Base-by-base conservation (phyloP, 2,797 vertebrate genomes). In the Pseudopleuronectes americanus region DNA sequence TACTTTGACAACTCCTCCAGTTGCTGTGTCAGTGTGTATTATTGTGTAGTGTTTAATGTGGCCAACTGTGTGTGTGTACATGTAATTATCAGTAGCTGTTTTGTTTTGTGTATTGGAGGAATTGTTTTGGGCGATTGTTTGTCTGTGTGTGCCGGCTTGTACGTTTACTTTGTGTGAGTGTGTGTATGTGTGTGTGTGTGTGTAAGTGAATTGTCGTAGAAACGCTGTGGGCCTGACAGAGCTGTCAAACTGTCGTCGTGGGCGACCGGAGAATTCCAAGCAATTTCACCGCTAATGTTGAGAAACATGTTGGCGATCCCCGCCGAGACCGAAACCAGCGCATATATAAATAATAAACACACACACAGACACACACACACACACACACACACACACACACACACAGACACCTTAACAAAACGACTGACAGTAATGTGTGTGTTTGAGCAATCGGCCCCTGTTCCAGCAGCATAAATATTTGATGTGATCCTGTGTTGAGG, bases 251-350 rank as follows among this genome's bases (percentile, higher is more conserved):
- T 86, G 87, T 89, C 81, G 65, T 74, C 68, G 84, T 55, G 75
- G 51, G 83, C 73, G 80, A 88, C 87, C 79, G 23, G 77, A 90
- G 86, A 91, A 93, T 92, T 89, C 89, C 86, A 92, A 92, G 92
- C 87, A 88, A 92, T 93, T 93, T 93, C 80, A 83, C 76, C 62
- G 79, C 87, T 92, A 92, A 93, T 92, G 90, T 92, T 91, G 90
- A 92, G 92, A 93, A 93, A 93, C 90, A 91, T 90, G 90, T 85
- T 84, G 92, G 83, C 76, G 84, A 90, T 88, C 86, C 87, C 90
- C 77, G 68, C 80, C 72, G 82, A 78, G 84, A 78, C 82, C 43
- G 45, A 78, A 84, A 87, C 67, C 79, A 64, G 4, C 7, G 85
- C 69, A 88, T 90, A 86, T 86, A 89, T 90, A 91, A 91, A 90